Evolutionary conservation across 2,113 vertebrate species (phyloP).

Genomic region (Colinus virginianus): DNA sequence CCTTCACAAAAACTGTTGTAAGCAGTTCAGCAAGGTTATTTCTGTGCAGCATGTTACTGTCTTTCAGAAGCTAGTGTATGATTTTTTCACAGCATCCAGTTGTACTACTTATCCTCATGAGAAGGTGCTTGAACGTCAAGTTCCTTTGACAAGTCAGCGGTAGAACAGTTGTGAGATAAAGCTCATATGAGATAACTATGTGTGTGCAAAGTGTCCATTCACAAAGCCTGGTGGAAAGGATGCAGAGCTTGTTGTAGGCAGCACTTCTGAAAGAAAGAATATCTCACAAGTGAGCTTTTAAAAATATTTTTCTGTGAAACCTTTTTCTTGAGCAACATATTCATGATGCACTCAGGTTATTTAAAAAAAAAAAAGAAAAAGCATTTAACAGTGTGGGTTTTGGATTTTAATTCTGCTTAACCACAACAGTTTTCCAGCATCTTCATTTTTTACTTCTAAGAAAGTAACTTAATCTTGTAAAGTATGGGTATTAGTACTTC

Average conservation of each 20-base stretch:
- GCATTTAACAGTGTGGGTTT: not conserved
- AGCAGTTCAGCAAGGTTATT: not conserved
- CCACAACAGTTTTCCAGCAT: not conserved
- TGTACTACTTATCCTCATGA: not conserved
- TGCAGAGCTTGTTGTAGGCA: slow-evolving; percentile 35
- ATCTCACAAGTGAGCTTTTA: not conserved
- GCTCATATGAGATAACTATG: not conserved
- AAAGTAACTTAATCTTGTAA: not conserved
- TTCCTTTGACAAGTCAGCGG: not conserved
- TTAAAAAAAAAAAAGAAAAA: not conserved
- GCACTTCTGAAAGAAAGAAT: not conserved
- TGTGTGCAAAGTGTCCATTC: not conserved
- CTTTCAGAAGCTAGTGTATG: not conserved
- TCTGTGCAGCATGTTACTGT: not conserved
- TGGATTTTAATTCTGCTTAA: not conserved
- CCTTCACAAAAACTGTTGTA: not conserved
- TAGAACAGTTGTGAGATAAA: slow-evolving; percentile 13
- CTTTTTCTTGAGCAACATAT: not conserved
- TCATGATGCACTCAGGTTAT: not conserved
- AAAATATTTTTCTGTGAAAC: not conserved
- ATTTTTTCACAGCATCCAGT: not conserved
- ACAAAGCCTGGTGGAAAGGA: slow-evolving; percentile 5
- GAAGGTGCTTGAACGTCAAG: not conserved
- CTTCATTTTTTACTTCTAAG: not conserved
- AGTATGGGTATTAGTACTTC: not conserved